Base-by-base conservation (phyloP, 2,888 invertebrate species). In the Tiliacea aurago region DNA sequence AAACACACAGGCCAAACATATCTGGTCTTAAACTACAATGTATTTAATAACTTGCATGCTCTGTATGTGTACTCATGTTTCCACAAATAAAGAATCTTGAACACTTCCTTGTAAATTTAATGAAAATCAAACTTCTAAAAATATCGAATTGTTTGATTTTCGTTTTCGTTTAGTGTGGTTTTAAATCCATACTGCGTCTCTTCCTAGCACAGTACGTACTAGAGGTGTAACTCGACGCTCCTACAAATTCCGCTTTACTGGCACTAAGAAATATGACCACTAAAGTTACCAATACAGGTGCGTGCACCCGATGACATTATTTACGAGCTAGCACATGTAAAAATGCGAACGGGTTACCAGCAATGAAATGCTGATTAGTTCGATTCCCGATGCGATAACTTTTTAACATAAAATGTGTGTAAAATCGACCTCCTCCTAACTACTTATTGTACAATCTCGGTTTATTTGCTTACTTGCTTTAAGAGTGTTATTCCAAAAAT, bases 221-320 rank as follows among this genome's bases (percentile, higher is more conserved):
- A 63, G 64, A 68, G 58, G 63, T 76, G 70, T 73, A 72, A 75
- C 53, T 75, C 62, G 56, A 68, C 65, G 55, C 65, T 61, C 11
- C 68, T 53, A 67, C 65, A 85, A 85, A 81, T 84, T 76, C 70
- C 64, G 43, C 66, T 85, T 81, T 80, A 85, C 73, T 56, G 62
- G 64, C 76, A 81, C 73, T 77, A 74, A 78, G 59, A 78, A 73
- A 84, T 84, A 82, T 73, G 47, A 76, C 59, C 74, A 74, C 71
- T 84, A 80, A 80, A 78, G 62, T 74, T 78, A 63, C 71, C 73
- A 66, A 83, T 80, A 85, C 66, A 61, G 55, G 56, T 69, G 72
- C 73, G 77, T 76, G 69, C 73, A 51, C 37, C 62, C 78, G 53
- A 72, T 70, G 65, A 73, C 45, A 70, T 15, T 73, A 67, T 85